These are phyloP conservation scores for Hyppa rectilinea DNA, from an alignment of 2,888 invertebrate species.

Conservation along the genomic window DNA sequence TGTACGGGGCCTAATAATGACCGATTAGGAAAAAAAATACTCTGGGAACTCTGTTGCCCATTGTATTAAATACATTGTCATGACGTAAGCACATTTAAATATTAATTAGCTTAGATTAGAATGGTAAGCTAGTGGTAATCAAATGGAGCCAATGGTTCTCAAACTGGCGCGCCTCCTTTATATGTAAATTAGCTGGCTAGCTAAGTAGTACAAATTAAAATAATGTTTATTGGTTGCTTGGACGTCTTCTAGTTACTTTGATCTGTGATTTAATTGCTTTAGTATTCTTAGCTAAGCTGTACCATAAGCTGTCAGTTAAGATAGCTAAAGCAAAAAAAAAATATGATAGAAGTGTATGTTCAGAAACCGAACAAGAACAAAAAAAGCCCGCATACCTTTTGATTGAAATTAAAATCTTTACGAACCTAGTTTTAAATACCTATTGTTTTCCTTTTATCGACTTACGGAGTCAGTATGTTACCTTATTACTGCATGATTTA, in stretches of 20 bases:
- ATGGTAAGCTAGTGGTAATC: slow-evolving; percentile 65
- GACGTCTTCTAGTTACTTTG: slow-evolving; percentile 12
- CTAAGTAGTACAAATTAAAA: slow-evolving; percentile 45
- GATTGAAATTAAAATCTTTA: too few relatives aligned
- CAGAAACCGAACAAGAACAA: too few relatives aligned
- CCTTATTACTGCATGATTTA: too few relatives aligned
- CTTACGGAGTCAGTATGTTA: too few relatives aligned
- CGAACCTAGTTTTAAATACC: too few relatives aligned
- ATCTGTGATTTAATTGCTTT: slow-evolving; percentile 33
- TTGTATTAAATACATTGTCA: slow-evolving; percentile 83
- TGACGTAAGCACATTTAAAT: slow-evolving; percentile 86
- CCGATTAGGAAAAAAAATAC: slow-evolving; percentile 83
- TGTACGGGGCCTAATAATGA: slow-evolving; percentile 84
- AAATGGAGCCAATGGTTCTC: slow-evolving; percentile 57
- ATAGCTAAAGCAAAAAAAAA: too few relatives aligned
- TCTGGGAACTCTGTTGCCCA: slow-evolving; percentile 79
- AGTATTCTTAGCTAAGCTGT: background rate
- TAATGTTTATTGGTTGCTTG: slow-evolving; percentile 41
- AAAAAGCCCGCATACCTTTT: too few relatives aligned
- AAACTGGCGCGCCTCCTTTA: slow-evolving; percentile 55
- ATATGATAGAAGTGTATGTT: too few relatives aligned
- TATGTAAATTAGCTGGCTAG: slow-evolving; percentile 53
- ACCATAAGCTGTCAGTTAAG: too few relatives aligned
- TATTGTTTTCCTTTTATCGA: too few relatives aligned
- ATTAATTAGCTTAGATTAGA: slow-evolving; percentile 83